phyloP scores from a whole-genome alignment of 2,888 invertebrate species.

The Orthonychiurus folsomi region DNA sequence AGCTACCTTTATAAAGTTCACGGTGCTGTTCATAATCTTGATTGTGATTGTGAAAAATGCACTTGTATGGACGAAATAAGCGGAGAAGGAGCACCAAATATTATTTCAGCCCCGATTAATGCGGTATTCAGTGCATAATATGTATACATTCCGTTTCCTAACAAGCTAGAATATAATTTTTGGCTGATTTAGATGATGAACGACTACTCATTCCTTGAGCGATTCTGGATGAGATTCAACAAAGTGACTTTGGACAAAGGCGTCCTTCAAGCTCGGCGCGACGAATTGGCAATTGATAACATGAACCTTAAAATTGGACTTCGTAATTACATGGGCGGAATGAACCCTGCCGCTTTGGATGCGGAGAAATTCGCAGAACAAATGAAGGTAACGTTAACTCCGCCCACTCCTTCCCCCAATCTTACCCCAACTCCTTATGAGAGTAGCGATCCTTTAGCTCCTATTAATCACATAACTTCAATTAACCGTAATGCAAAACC shows the following conservation, averaged over 20 bases:
- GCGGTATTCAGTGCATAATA: no score
- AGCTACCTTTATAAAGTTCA: background rate
- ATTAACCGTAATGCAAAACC: no score
- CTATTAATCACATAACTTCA: no score
- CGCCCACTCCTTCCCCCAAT: background rate
- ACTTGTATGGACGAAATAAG: conserved; percentile 5
- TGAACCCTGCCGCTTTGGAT: conserved; percentile 29
- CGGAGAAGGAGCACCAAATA: background rate
- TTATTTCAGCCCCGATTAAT: background rate
- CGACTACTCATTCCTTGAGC: conserved; percentile 34
- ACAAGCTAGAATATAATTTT: no score
- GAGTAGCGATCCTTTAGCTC: no score
- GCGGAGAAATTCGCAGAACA: background rate
- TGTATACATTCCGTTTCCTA: no score
- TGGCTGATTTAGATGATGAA: conserved; percentile 29
- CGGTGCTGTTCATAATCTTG: conserved; percentile 25
- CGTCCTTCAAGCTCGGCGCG: conserved; percentile 21
- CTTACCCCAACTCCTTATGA: background rate
- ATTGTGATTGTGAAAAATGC: conserved; percentile 31
- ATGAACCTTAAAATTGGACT: conserved; percentile 29
- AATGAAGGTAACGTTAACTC: background rate
- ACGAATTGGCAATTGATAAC: conserved; percentile 29
- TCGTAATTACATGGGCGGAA: conserved; percentile 37
- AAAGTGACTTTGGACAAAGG: conserved; percentile 30
- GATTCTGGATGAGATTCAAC: conserved; percentile 37